Evolutionary conservation across 2,113 vertebrate species (phyloP).

Genomic region (Podiceps cristatus): DNA sequence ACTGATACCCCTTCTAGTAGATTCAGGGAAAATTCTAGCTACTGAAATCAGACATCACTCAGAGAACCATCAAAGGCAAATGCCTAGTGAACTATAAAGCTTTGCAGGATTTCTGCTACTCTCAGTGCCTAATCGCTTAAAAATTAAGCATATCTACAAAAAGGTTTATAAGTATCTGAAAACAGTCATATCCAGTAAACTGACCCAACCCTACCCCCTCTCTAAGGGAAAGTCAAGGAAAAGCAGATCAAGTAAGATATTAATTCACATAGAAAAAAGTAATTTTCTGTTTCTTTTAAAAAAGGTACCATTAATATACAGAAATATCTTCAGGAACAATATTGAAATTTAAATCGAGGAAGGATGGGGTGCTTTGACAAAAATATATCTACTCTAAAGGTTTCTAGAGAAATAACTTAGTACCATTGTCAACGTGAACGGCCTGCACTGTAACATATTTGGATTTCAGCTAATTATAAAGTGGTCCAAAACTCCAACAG

Average conservation of each 20-base stretch:
- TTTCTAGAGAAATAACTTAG: constrained; percentile 79
- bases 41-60: constrained; percentile 79
- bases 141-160: constrained; percentile 90
- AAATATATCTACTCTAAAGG: constrained; percentile 82
- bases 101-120: constrained; percentile 89
- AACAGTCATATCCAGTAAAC: constrained; percentile 93
- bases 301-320: constrained; percentile 87
- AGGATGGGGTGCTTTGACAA: constrained; percentile 78
- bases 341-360: constrained; percentile 81
- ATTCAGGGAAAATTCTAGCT: constrained; percentile 83
- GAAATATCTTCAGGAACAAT: constrained; percentile 83
- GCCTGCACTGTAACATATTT: constrained; percentile 79
- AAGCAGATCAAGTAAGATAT: constrained; percentile 84
- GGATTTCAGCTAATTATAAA: constrained; percentile 82
- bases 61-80: constrained; percentile 72
- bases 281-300: constrained; percentile 81
- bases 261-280: constrained; percentile 85
- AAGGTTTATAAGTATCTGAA: constrained; percentile 84
- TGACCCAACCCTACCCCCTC: constrained; percentile 79
- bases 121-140: constrained; percentile 89
- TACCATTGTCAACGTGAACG: constrained; percentile 83
- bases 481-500: constrained; percentile 80
- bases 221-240: constrained; percentile 84
- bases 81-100: constrained; percentile 83
- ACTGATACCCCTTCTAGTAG: constrained; percentile 84